Base-by-base conservation (phyloP, 2,888 invertebrate species). In the Conomelus anceps region DNA sequence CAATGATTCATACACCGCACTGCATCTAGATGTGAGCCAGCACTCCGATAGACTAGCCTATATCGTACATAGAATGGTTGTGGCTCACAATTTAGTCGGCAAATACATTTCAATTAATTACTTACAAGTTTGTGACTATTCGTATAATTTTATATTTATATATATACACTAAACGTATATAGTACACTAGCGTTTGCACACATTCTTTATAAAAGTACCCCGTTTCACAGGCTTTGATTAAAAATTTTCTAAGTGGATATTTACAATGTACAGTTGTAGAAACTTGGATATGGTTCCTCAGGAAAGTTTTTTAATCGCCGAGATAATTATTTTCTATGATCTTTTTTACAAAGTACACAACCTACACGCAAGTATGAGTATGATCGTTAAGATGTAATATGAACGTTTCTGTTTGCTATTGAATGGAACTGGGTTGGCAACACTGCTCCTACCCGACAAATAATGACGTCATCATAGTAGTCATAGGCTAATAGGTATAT, bases 71-170 rank as follows among this genome's bases (percentile, higher is more conserved):
- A 63, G 63, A n/a, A 63, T 63, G 63, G 63, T 1, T 17, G 4
- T 34, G 34, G 34, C 34, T 34, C 34, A 34, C 34, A 34, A 11
- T 9, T 34, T 34, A 34, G 6, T 63, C n/a, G n/a, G 63, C 63
- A 63, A 63, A 63, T 63, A 13, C 63, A 63, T 89, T 22, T 63
- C 86, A 24, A 90, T 85, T 85, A 89, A 89, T 88, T 84, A n/a
- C n/a, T n/a, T n/a, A 90, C 89, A 89, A 24, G 86, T 88, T 89
- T 88, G 24, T 85, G 85, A 23, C 85, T 85, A 85, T 26, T n/a
- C 0, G 22, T 89, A 85, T 34, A 85, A 22, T 88, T 7, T 26
- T 41, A 63, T 63, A 63, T 63, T 63, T 63, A 63, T 63, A 63
- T 63, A 63, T 63, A 1, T 63, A 63, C 63, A 63, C 63, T n/a